Evolutionary conservation across 92 coral and sea anemone species (phyloP), one percentile per base, ranked within the genome.

Genomic region (Parazoanthus atlanticus): DNA sequence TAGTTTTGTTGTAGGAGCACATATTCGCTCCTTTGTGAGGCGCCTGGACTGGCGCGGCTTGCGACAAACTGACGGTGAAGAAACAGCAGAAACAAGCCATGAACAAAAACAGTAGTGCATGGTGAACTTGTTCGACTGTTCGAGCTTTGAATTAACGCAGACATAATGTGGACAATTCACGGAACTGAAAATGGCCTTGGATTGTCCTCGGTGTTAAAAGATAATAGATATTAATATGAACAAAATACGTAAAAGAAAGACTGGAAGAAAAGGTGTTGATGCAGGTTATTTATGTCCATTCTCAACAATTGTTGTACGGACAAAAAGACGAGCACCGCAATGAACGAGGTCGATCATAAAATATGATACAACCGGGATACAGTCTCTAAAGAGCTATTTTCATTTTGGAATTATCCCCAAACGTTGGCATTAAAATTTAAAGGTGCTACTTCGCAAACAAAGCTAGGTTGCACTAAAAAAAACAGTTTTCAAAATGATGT

Each of bases 11-110:
- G 76, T 89, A 93, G 13, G 92, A 86, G 85, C 99, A 96, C 74
- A 95, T 95, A 81, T 96, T 92, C 65, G 69, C 25, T 3, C 99
- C 99, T 86, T 84, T 90, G 17, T 90, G 91, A 1, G 95, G 95
- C 1, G 95, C 95, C 0, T 92, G 91, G 64, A 2, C 4, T 36
- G 38, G 58, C 30, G 78, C 86, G 21, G 86, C 77, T 66, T 64
- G 86, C 36, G 86, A 69, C 1, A 25, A 21, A 36, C 56, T 82
- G 28, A 29, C 28, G 76, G 46, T 67, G 34, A 17, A 47, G 65
- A 64, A 79, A 52, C 9, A 28, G 21, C 23, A 16, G 12, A 71
- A 29, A 23, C 15, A 28, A 10, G 29, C 76, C 8, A 72, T 72
- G 38, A 72, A 13, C 26, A 61, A 0, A 61, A 61, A 61, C 69